A percentile compares a stretch with the other conserved stretches of the same genome.
phyloP scores from a whole-genome alignment of 2,797 vertebrate species.

The Enteromius radiatus region DNA sequence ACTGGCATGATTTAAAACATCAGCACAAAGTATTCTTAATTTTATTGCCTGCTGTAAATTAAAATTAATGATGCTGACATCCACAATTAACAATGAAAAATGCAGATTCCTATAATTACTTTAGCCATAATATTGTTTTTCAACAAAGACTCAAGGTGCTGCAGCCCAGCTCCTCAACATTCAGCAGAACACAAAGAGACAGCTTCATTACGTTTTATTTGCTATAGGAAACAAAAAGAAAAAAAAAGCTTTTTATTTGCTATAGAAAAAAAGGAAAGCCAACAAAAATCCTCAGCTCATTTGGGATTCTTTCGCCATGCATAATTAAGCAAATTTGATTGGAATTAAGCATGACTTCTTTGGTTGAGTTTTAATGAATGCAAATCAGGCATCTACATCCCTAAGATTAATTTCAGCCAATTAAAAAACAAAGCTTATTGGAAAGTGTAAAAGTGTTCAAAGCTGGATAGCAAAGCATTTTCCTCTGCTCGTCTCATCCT shows the following conservation, averaged over 20 bases:
- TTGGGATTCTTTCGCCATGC: constrained; percentile 99
- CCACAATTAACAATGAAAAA: constrained; percentile 99
- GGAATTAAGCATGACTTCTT: constrained; percentile 99
- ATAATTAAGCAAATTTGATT: constrained; percentile 99
- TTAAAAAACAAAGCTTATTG: constrained; percentile 99
- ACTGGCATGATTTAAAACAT: constrained; percentile 97
- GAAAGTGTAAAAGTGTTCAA: constrained; percentile 97
- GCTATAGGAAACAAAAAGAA: constrained; percentile 93
- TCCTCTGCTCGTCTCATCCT: constrained; percentile 79
- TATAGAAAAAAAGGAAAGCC: constrained; percentile 84
- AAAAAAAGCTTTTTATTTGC: constrained; percentile 88
- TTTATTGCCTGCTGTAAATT: constrained; percentile 99
- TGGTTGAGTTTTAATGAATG: constrained; percentile 99
- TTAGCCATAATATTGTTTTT: constrained; percentile 99
- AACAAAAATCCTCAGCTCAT: constrained; percentile 98
- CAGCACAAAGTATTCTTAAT: constrained; percentile 99
- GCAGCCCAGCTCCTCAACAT: constrained; percentile 91
- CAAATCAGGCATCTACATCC: constrained; percentile 99
- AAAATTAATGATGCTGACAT: constrained; percentile 99
- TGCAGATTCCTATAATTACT: constrained; percentile 99
- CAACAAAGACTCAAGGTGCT: constrained; percentile 96
- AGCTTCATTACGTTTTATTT: constrained; percentile 99
- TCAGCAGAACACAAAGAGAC: constrained; percentile 99
- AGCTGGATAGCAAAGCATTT: constrained; percentile 82
- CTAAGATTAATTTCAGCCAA: constrained; percentile 99